phyloP scores from a whole-genome alignment of 2,797 vertebrate species.

The Tamandua tetradactyla region DNA sequence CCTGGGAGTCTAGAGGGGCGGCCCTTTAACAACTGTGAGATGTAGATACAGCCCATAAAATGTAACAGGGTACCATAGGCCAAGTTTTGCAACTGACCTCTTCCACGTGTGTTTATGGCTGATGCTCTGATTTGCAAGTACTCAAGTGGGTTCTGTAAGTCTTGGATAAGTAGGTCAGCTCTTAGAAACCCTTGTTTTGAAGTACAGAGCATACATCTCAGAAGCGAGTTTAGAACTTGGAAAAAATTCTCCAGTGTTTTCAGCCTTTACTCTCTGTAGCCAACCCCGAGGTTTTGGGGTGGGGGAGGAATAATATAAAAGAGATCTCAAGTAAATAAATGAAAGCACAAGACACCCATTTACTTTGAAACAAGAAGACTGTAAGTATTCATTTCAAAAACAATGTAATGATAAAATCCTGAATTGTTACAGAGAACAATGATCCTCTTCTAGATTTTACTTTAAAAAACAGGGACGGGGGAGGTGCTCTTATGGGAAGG shows the following conservation, averaged over 20 bases:
- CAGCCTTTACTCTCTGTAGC: not conserved
- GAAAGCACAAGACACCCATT: not conserved
- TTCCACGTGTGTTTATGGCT: accelerated
- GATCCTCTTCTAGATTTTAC: slow-evolving; percentile 31
- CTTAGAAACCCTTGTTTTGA: not conserved
- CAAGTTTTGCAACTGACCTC: not conserved
- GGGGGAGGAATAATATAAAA: slow-evolving; percentile 18
- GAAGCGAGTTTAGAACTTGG: slow-evolving; percentile 3
- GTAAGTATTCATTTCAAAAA: not conserved
- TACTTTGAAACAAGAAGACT: slow-evolving; percentile 29
- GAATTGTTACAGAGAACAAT: slow-evolving; percentile 15
- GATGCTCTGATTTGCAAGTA: not conserved
- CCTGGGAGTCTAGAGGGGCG: slow-evolving; percentile 29
- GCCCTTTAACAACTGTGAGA: slow-evolving; percentile 25
- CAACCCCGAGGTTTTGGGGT: too few species aligned
- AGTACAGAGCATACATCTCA: not conserved
- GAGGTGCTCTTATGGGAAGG: not conserved
- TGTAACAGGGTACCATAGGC: accelerated
- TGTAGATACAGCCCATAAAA: slow-evolving; percentile 36
- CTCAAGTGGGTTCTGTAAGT: not conserved
- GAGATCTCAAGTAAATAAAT: not conserved
- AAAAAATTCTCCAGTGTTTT: not conserved
- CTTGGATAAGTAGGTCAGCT: not conserved
- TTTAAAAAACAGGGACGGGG: not conserved
- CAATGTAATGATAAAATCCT: not conserved